Evolutionary conservation across 2,113 vertebrate species (phyloP).

Genomic region (Salvelinus namaycush): DNA sequence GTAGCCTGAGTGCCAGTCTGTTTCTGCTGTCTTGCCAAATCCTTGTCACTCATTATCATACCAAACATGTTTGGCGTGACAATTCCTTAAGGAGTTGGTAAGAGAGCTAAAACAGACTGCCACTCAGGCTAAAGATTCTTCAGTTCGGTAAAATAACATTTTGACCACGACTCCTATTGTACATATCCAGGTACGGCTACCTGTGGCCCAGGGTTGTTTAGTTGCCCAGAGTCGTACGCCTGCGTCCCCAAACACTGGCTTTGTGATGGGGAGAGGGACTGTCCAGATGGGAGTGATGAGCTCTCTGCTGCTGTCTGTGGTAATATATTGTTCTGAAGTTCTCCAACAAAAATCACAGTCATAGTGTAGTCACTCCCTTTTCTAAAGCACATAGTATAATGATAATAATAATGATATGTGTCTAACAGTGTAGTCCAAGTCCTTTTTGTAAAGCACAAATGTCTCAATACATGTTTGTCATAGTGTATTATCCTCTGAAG

Average conservation of each 20-base stretch:
- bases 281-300: constrained; percentile 84
- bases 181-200: constrained; percentile 74
- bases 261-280: constrained; percentile 86
- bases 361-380: not conserved
- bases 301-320: constrained; percentile 84
- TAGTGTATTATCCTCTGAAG: not conserved
- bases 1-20: no score
- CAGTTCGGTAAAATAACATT: not conserved
- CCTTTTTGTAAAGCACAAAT: no score
- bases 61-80: no score
- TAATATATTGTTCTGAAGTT: constrained; percentile 43
- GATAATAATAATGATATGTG: not conserved
- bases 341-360: not conserved
- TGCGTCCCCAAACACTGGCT: constrained; percentile 84
- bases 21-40: no score
- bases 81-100: no score
- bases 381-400: not conserved
- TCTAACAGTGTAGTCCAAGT: no score
- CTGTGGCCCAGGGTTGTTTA: constrained; percentile 79
- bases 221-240: constrained; percentile 79
- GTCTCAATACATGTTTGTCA: no score
- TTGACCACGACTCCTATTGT: not conserved
- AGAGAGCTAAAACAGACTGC: no score
- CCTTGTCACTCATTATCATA: no score
- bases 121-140: not conserved